Percentiles rank a stretch among this genome's conserved stretches.
Conservation (phyloP, 2,113 vertebrate species). For the Galeopterus variegatus region DNA sequence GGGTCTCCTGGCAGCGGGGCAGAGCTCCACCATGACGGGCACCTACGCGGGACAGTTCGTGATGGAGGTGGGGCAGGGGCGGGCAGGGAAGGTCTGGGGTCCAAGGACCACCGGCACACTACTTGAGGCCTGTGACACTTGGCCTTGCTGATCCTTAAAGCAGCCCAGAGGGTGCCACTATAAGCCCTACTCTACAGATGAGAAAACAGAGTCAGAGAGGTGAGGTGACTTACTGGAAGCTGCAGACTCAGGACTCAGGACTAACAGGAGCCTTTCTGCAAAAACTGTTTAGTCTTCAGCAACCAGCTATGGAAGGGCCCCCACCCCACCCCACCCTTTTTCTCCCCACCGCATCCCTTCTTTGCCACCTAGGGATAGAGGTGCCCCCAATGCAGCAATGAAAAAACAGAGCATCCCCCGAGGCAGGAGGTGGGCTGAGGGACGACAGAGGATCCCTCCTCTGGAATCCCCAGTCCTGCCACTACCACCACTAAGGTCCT, state of each 20-base stretch:
- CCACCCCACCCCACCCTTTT: neutral
- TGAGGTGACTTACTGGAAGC: neutral
- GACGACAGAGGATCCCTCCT: neutral
- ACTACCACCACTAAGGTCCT: neutral
- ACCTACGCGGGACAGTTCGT: conserved; percentile 92
- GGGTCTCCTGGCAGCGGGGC: conserved; percentile 90
- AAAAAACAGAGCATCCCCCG: neutral
- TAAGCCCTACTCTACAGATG: neutral
- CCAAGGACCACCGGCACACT: neutral
- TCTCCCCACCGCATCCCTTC: neutral
- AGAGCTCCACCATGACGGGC: conserved; percentile 92
- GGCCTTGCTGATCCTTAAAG: neutral
- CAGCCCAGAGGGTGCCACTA: neutral
- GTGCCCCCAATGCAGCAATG: neutral
- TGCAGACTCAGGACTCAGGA: neutral
- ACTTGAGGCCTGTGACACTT: rapidly evolving
- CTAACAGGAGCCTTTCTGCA: neutral
- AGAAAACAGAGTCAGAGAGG: neutral
- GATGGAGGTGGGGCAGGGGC: conserved; percentile 89
- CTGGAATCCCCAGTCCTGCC: neutral
- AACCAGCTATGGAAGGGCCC: neutral
- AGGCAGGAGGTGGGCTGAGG: neutral
- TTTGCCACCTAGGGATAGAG: neutral
- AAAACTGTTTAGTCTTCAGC: neutral
- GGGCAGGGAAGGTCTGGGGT: neutral